phyloP scores from a whole-genome alignment of 2,113 vertebrate species.

The Chlamydotis undulata region DNA sequence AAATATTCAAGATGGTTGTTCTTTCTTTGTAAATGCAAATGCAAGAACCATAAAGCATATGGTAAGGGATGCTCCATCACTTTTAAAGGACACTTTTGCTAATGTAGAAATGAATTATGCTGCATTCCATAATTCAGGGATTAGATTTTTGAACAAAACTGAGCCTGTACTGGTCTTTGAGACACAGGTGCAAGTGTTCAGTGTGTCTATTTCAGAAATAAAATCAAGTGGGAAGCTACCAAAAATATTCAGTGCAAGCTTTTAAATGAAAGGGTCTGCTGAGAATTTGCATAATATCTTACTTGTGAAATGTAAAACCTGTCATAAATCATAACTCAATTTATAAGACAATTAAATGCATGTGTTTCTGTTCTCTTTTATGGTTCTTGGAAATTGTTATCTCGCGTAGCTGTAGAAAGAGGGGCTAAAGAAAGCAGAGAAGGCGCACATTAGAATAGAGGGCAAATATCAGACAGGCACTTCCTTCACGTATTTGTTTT shows the following conservation, averaged over 20 bases:
- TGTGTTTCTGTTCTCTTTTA: conserved; percentile 39
- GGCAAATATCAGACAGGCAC: neutral
- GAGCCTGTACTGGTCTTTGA: neutral
- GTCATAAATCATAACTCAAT: conserved; percentile 47
- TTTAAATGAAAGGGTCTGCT: neutral
- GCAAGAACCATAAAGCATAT: conserved; percentile 41
- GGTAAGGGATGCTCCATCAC: neutral
- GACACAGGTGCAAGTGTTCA: neutral
- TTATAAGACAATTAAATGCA: conserved; percentile 41
- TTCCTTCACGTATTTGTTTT: neutral
- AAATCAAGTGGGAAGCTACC: neutral
- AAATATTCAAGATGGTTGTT: neutral
- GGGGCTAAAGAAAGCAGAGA: neutral
- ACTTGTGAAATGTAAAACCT: neutral
- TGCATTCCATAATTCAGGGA: conserved; percentile 2
- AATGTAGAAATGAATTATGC: conserved; percentile 25
- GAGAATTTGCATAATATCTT: conserved; percentile 38
- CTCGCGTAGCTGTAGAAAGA: neutral
- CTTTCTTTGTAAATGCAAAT: conserved; percentile 24
- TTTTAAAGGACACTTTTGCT: conserved; percentile 9
- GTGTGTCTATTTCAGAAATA: conserved; percentile 16
- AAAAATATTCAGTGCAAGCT: neutral
- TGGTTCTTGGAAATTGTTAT: conserved; percentile 17
- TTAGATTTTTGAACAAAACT: neutral
- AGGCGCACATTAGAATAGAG: neutral